Evolutionary conservation across 2,888 invertebrate genomes (phyloP), one percentile per base, ranked within the genome.

Genomic region (Fragum fragum): DNA sequence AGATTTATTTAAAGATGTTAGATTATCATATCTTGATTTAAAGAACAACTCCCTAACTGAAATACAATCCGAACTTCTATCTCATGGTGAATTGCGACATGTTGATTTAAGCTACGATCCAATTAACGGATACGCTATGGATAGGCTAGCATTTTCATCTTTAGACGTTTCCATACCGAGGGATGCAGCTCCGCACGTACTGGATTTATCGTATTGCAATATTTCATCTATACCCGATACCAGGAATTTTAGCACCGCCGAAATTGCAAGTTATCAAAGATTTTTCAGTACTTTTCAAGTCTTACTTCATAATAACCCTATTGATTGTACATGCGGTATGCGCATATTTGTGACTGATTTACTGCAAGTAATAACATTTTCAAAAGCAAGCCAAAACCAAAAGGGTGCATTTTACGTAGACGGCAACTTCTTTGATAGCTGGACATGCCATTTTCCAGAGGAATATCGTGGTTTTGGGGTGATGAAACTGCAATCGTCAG

Each of bases 281-380:
- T 61, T 61, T 32, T 61, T 61, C 61, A 61, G 61, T n/a, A 29
- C 61, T n/a, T 61, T 29, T 32, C 9, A 61, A 32, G 36, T 61
- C 29, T 16, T 61, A 3, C 28, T 61, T 3, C 32, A 61, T 9
- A 32, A 32, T n/a, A 61, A 32, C 28, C 61, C 61, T 11, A 5
- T 61, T 3, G 32, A 61, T n/a, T 61, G 61, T 29, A 16, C 61
- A 18, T 61, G 61, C n/a, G 29, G 18, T 32, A 61, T 61, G 61
- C 61, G 61, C n/a, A 32, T 32, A 18, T 61, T 61, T 61, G 61
- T 61, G 16, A 61, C 32, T 1, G 61, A 61, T n/a, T 32, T 61
- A 18, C n/a, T 61, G 61, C 18, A 14, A 16, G 61, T 6, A n/a
- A 32, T 61, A 18, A 16, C 32, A 32, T 32, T 32, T 57, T 23